phyloP scores from a whole-genome alignment of 2,113 vertebrate species.

The Piaya cayana region DNA sequence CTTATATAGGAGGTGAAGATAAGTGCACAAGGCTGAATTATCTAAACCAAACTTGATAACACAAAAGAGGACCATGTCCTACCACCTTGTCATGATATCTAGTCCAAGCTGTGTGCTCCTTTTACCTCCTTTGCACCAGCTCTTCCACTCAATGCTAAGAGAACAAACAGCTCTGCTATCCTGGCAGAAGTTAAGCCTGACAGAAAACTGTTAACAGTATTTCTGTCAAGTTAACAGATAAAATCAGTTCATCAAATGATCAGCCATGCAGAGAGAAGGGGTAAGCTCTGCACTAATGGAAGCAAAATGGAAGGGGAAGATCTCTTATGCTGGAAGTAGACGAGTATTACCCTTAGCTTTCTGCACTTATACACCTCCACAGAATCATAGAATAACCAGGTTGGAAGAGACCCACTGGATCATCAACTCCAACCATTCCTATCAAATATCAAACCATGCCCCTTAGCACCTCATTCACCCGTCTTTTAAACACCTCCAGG shows the following conservation, averaged over 20 bases:
- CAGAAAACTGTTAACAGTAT: not conserved
- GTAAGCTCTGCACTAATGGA: too few relatives aligned
- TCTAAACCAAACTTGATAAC: not conserved
- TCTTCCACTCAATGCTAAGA: not conserved
- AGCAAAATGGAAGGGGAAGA: too few relatives aligned
- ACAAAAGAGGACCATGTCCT: not conserved
- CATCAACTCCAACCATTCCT: too few relatives aligned
- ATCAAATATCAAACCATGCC: too few relatives aligned
- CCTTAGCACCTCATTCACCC: too few relatives aligned
- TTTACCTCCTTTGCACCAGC: not conserved
- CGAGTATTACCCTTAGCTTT: not conserved
- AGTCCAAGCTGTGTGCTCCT: not conserved
- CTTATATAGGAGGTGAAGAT: not conserved
- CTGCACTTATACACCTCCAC: not conserved
- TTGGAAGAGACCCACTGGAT: too few relatives aligned
- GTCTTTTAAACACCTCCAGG: too few relatives aligned
- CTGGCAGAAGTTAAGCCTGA: not conserved
- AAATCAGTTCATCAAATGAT: not conserved
- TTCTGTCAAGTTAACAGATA: not conserved
- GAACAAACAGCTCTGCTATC: not conserved
- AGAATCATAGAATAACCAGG: too few relatives aligned
- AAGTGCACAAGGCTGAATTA: not conserved
- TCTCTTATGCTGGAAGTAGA: not conserved
- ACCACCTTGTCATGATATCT: not conserved
- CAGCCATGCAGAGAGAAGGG: not conserved